Percentiles rank a stretch among this genome's conserved stretches.
Conservation (phyloP, 2,888 invertebrate genomes). For the Desoria tigrina region DNA sequence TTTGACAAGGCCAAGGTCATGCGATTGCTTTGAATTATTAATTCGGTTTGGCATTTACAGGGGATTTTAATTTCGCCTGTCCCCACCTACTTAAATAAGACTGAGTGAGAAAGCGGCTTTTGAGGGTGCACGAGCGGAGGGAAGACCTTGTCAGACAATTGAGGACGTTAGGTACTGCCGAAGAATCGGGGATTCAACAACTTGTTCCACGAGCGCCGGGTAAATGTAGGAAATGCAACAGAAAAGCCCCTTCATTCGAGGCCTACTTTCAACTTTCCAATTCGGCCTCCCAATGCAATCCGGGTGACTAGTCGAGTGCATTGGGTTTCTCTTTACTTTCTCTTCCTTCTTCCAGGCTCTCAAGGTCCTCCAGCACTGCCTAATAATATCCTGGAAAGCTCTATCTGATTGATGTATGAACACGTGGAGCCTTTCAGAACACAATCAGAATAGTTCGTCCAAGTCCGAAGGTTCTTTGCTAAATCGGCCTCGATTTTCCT, state of each 20-base stretch:
- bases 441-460: too few relatives aligned
- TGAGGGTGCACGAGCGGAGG: constrained; percentile 12
- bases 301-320: neutral
- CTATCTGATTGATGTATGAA: neutral
- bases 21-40: too few relatives aligned
- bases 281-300: constrained; percentile 10
- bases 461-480: too few relatives aligned
- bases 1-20: too few relatives aligned
- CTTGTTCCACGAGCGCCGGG: neutral
- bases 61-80: too few relatives aligned
- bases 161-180: constrained; percentile 12
- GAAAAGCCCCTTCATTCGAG: neutral
- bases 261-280: constrained; percentile 4
- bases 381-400: constrained; percentile 8
- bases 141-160: constrained; percentile 9
- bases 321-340: neutral
- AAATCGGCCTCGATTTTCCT: too few relatives aligned
- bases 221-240: constrained; percentile 11
- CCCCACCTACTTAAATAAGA: neutral
- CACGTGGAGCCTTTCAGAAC: neutral
- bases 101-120: neutral
- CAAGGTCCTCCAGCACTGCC: neutral
- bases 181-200: constrained; percentile 11
- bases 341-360: too few relatives aligned
- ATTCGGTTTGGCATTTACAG: too few relatives aligned